Evolutionary conservation across 2,888 invertebrate genomes (phyloP), one percentile per base, ranked within the genome.

Genomic region (Callinectes sapidus): DNA sequence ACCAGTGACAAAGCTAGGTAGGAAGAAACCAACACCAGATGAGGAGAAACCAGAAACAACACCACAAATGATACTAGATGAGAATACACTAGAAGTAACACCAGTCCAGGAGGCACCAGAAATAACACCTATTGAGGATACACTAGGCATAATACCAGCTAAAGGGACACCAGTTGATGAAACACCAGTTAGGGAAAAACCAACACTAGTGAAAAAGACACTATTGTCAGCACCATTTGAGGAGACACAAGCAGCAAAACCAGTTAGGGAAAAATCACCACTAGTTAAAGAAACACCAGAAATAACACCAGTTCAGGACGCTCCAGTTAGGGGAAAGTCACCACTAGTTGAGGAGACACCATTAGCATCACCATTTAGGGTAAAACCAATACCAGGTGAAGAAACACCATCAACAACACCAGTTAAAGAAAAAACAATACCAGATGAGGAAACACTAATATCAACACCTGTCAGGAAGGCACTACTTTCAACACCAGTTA

Each of bases 11-110:
- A 39, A 39, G 39, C 39, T 39, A 39, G 39, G 39, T 16, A 88
- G 54, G 8, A 55, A 16, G 55, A 66, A 90, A 77, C 90, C n/a
- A 89, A 90, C 90, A 77, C 81, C 28, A 13, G 88, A 8, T 16
- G 1, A n/a, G 14, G 48, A 87, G 48, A 32, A 39, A 39, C 48
- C 48, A 14, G 88, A n/a, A 23, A 28, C 48, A n/a, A 32, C 39
- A 77, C 54, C 42, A 14, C 48, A 48, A 91, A 35, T 35, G 10
- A 85, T 28, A 54, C 32, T 32, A n/a, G 18, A 8, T 48, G 48
- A 55, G 66, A 89, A 54, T 14, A 91, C 71, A 42, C 23, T 23
- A 16, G 71, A 81, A 91, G 42, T 48, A 85, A 42, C 32, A 89
- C 18, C 54, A 23, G 55, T 87, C 35, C 14, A 23, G n/a, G 71